Percentiles rank a stretch among this genome's conserved stretches.
phyloP scores from a whole-genome alignment of 2,888 invertebrate genomes.

The Rotaria socialis region DNA sequence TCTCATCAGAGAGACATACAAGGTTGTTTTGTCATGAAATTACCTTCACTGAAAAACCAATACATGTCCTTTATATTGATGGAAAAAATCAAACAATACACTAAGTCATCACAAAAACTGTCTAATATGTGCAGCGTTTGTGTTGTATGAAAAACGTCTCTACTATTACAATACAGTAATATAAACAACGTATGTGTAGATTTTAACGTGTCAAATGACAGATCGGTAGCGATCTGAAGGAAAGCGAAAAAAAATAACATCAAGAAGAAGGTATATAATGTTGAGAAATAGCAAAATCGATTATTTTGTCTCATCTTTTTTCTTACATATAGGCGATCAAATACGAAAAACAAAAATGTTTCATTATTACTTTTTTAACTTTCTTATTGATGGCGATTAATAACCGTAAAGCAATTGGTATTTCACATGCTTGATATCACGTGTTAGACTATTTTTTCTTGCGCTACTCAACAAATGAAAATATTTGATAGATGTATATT shows the following conservation, averaged over 20 bases:
- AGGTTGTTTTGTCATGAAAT: conserved; percentile 4
- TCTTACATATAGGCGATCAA: not conserved
- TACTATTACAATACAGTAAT: not conserved
- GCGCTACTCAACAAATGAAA: too few species aligned
- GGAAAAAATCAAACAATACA: not conserved
- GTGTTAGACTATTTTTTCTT: too few species aligned
- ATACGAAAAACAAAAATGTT: not conserved
- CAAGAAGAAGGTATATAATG: not conserved
- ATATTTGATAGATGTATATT: too few species aligned
- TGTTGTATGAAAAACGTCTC: too few species aligned
- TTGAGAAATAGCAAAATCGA: not conserved
- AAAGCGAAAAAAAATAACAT: not conserved
- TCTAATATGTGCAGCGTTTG: not conserved
- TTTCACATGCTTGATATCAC: too few species aligned
- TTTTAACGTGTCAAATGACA: not conserved
- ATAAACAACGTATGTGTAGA: not conserved
- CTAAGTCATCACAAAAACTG: not conserved
- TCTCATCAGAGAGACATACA: not conserved
- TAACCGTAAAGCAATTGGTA: too few species aligned
- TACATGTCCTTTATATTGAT: not conserved
- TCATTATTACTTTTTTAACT: too few species aligned
- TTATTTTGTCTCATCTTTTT: not conserved
- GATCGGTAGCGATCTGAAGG: not conserved
- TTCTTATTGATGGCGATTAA: too few species aligned
- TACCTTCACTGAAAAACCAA: not conserved